Conservation (phyloP, 1,140 invertebrate genomes). For the Colletes latitarsis region DNA sequence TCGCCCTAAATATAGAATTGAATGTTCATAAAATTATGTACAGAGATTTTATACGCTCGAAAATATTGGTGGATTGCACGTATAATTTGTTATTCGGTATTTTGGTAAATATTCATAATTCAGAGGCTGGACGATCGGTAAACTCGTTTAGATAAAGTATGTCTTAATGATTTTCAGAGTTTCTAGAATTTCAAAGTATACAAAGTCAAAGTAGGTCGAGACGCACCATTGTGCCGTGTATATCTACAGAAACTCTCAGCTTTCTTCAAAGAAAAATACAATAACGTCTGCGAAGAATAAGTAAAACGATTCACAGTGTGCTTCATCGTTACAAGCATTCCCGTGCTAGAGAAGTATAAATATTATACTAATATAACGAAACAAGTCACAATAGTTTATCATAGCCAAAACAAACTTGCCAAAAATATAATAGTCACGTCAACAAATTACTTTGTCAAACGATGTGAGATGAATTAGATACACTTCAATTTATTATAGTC, state of each 20-base stretch:
- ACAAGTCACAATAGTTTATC: background rate
- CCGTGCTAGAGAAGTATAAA: background rate
- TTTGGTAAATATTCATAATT: background rate
- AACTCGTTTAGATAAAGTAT: background rate
- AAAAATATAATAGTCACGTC: too few relatives aligned
- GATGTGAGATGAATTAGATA: too few relatives aligned
- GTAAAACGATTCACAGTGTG: background rate
- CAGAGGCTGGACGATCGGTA: background rate
- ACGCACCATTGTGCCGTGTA: background rate
- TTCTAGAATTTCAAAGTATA: background rate
- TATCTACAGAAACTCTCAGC: background rate
- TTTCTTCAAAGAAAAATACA: background rate
- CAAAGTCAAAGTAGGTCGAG: background rate
- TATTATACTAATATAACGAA: background rate
- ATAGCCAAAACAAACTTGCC: too few relatives aligned
- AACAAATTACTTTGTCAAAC: too few relatives aligned
- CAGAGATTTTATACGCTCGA: background rate
- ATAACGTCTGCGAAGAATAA: background rate
- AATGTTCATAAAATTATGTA: background rate
- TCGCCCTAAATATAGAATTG: too few relatives aligned
- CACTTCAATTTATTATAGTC: too few relatives aligned
- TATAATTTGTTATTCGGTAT: background rate
- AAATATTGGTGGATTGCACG: background rate
- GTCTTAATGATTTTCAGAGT: background rate
- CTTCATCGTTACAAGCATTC: background rate